Evolutionary conservation across 2,113 vertebrate species (phyloP).

Genomic region (Nycticryphes semicollaris): DNA sequence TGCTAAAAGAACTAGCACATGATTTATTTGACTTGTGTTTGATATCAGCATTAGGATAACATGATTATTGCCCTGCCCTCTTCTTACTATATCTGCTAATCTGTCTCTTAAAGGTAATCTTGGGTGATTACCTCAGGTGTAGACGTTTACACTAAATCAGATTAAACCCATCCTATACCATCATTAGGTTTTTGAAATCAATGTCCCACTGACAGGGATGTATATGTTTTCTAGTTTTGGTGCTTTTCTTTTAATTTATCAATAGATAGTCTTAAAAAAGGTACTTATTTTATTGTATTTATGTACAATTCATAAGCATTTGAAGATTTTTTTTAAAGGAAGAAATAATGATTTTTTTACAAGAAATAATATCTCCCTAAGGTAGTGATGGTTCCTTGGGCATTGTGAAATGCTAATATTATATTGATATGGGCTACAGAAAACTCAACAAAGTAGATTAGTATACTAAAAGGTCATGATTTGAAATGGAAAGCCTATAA

Average conservation of each 20-base stretch:
- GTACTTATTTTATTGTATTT: neutral
- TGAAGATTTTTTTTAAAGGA: neutral
- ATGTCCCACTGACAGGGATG: neutral
- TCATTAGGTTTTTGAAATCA: neutral
- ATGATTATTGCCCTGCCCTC: neutral
- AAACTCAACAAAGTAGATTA: neutral
- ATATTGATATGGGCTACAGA: neutral
- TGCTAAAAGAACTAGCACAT: neutral
- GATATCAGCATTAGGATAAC: neutral
- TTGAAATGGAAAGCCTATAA: neutral
- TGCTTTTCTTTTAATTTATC: neutral
- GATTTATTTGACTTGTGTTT: neutral
- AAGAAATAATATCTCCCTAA: neutral
- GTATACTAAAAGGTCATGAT: neutral
- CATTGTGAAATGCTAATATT: neutral
- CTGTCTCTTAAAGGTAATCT: accelerated
- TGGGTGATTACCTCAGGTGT: neutral
- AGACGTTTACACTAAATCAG: neutral
- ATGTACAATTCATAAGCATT: neutral
- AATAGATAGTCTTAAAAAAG: neutral
- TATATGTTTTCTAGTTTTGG: neutral
- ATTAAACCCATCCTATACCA: neutral
- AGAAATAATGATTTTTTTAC: neutral
- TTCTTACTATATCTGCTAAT: neutral
- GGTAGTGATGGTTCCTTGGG: neutral